Percentiles rank a stretch among this genome's conserved stretches.
phyloP scores from a whole-genome alignment of 2,113 vertebrate genomes.

The Nannobrachium achirus region DNA sequence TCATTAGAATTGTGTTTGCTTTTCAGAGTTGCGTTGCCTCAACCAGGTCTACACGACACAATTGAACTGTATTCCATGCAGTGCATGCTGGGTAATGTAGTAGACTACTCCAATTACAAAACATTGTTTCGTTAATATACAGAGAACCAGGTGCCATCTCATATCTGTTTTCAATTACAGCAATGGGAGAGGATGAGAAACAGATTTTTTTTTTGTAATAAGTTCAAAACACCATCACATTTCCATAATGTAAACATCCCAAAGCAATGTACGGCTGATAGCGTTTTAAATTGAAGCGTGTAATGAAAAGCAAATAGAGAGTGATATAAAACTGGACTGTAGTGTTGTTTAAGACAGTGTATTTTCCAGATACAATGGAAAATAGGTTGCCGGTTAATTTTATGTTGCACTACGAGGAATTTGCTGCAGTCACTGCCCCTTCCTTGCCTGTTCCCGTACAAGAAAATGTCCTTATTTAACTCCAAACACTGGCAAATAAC shows the following conservation, averaged over 20 bases:
- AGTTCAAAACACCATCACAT: background rate
- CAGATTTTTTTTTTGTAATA: background rate
- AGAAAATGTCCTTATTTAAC: background rate
- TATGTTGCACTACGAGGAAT: background rate
- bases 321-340: background rate
- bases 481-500: background rate
- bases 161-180: conserved; percentile 6
- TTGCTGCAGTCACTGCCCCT: background rate
- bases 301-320: conserved; percentile 5
- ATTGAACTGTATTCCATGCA: too few relatives aligned
- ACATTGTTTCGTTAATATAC: too few relatives aligned
- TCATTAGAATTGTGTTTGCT: too few relatives aligned
- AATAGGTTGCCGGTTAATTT: background rate
- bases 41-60: too few relatives aligned
- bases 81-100: too few relatives aligned
- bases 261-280: background rate
- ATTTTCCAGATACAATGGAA: background rate
- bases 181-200: background rate
- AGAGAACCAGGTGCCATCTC: background rate
- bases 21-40: too few relatives aligned
- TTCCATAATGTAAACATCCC: conserved; percentile 10
- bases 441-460: background rate
- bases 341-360: background rate
- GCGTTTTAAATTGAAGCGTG: conserved; percentile 16
- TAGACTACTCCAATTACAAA: too few relatives aligned